These are phyloP conservation scores for Metellina segmentata DNA, from an alignment of 2,888 invertebrate species.

Conservation along the genomic window DNA sequence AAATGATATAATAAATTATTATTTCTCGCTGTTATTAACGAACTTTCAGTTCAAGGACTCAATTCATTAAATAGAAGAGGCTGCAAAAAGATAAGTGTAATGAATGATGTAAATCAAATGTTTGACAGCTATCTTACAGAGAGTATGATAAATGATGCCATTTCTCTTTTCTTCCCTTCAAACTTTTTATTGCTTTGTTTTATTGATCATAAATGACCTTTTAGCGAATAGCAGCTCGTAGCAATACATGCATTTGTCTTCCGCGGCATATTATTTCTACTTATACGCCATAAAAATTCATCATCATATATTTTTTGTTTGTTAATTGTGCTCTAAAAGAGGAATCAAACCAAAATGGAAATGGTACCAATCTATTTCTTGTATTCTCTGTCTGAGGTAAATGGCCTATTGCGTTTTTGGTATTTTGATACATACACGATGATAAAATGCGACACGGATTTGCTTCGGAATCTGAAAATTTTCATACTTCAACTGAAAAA, in stretches of 20 bases:
- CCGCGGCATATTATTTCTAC: background rate
- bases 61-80: background rate
- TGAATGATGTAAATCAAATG: background rate
- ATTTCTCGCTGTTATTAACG: too few relatives aligned
- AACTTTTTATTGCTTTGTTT: background rate
- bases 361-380: background rate
- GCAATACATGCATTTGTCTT: background rate
- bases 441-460: too few relatives aligned
- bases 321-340: background rate
- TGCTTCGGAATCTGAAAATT: too few relatives aligned
- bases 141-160: background rate
- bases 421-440: too few relatives aligned
- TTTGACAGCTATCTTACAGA: background rate
- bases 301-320: background rate
- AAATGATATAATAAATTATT: too few relatives aligned
- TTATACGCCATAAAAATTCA: background rate
- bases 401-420: background rate
- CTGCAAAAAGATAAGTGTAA: background rate
- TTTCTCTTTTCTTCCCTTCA: background rate
- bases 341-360: background rate
- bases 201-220: background rate
- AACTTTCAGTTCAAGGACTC: background rate
- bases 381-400: background rate
- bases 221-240: background rate
- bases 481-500: too few relatives aligned